Conservation (phyloP, 2,113 vertebrate genomes). For the Halcyon malimbica region DNA sequence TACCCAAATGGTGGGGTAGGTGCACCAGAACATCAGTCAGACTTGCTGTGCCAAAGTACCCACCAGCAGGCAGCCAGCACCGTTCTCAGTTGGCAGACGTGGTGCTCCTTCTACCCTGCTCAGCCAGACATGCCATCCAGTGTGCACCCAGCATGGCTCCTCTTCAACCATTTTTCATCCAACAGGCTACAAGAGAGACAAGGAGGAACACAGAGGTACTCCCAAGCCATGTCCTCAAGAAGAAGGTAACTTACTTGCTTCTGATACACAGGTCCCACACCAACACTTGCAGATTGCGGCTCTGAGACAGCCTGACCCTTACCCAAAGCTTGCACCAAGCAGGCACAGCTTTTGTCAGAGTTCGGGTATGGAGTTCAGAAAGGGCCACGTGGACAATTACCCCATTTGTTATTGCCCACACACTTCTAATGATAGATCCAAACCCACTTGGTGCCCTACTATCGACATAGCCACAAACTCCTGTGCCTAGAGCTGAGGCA, state of each 20-base stretch:
- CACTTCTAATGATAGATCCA: not conserved
- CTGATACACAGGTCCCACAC: not conserved
- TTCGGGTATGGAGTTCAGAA: not conserved
- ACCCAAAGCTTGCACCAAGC: not conserved
- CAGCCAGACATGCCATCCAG: rapidly evolving
- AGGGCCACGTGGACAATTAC: not conserved
- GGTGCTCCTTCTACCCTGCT: rapidly evolving
- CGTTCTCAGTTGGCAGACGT: rapidly evolving
- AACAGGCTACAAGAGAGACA: not conserved
- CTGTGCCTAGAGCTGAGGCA: not conserved
- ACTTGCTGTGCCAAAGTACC: not conserved
- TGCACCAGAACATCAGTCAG: not conserved
- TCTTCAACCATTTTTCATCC: not conserved
- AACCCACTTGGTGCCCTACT: not conserved
- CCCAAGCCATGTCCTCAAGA: not conserved
- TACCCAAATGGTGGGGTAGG: rapidly evolving
- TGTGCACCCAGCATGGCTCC: rapidly evolving
- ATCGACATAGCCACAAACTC: not conserved
- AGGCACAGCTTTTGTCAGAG: not conserved
- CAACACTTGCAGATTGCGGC: not conserved
- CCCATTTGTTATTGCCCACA: not conserved
- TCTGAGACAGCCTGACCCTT: not conserved
- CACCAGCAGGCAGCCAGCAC: not conserved
- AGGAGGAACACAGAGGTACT: not conserved
- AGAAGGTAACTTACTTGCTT: not conserved